Evolutionary conservation across 2,113 vertebrate species (phyloP).

Genomic region (Martes martes): DNA sequence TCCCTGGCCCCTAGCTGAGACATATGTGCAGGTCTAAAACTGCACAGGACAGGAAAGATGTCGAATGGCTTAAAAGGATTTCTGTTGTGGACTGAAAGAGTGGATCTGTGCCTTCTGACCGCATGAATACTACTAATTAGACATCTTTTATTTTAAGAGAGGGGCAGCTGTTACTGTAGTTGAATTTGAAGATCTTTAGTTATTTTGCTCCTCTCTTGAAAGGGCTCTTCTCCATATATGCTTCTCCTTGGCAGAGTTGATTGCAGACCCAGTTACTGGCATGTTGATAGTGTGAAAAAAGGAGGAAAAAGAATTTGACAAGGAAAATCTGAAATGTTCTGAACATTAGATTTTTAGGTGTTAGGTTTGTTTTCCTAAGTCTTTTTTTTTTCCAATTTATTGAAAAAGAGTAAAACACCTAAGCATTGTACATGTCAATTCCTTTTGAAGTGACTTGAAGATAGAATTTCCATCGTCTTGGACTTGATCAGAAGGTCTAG

Average conservation of each 20-base stretch:
- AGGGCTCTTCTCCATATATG: background rate
- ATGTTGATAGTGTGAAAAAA: background rate
- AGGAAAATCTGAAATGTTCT: background rate
- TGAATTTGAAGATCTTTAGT: conserved; percentile 20
- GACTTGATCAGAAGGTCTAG: background rate
- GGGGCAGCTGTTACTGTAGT: conserved; percentile 27
- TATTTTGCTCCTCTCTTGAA: background rate
- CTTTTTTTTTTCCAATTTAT: background rate
- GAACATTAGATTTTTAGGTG: background rate
- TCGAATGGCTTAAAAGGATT: conserved; percentile 3
- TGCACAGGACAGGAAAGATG: background rate
- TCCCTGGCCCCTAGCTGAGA: background rate
- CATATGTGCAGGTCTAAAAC: background rate
- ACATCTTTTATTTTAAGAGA: conserved; percentile 24
- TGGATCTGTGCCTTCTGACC: background rate
- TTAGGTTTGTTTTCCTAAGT: background rate
- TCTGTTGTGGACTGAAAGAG: background rate
- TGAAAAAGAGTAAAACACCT: background rate
- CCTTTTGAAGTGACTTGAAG: background rate
- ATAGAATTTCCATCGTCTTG: background rate
- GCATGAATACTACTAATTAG: background rate
- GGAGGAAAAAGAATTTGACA: background rate
- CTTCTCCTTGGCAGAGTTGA: background rate
- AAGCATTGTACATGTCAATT: background rate
- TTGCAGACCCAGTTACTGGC: background rate